Base-by-base conservation (phyloP, 2,113 vertebrate genomes). In the Hippocampus barbouri region DNA sequence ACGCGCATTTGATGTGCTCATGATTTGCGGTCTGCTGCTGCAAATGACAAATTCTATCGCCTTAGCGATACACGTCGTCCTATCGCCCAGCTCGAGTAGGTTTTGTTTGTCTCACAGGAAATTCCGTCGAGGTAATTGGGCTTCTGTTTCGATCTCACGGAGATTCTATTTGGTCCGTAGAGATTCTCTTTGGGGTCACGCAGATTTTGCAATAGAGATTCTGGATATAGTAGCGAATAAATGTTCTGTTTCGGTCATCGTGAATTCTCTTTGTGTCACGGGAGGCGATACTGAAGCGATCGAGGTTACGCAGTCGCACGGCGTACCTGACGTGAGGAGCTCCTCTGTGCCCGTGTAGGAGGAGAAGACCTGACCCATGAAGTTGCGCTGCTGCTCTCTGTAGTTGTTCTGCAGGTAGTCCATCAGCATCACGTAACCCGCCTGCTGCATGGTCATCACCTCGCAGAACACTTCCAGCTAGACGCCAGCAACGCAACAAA, bases 391-490 rank as follows among this genome's bases (percentile, higher is more conserved):
- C 78, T 95, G 96, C 20, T 98, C 94, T 78, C 97, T 88, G 85
- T 92, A 97, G 91, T 99, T 99, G 88, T 98, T 98, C 90, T 98
- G 96, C 84, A 98, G 90, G 73, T 98, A 99, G 82, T 99, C 97
- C 95, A 98, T 98, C 82, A 99, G 87, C 95, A 99, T 98, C 75
- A 95, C 97, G 69, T 97, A 98, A 2, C 96, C 96, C 23, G 95
- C 94, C 78, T 98, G 96, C 73, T 98, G 94, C 96, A 98, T 96
- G n/a, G 97, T 99, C 88, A 99, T 95, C 85, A 98, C 95, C 78
- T 98, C 97, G 84, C 97, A 99, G 89, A 99, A 98, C 25, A 93
- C 89, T 89, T 95, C 91, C 89, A 99, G 85, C 97, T 98, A 83
- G 21, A 91, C 54, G 59, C 41, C 6, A 21, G 5, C 8, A 43